Conservation (phyloP, 2,888 invertebrate genomes). For the Fragum whitleyi region DNA sequence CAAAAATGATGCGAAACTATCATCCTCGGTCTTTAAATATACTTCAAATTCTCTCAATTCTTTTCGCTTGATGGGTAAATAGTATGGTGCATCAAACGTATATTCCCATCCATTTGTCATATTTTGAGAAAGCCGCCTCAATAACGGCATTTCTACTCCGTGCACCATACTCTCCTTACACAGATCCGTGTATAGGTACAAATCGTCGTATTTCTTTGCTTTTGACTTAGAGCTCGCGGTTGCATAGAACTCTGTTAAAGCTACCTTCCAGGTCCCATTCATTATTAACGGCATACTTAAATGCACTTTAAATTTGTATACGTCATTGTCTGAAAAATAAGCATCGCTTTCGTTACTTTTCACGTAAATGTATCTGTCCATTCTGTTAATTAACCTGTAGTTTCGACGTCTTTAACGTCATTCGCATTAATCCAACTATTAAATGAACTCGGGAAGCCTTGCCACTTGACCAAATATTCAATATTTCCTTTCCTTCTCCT, state of each 20-base stretch:
- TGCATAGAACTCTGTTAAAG: slow-evolving; percentile 23
- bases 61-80: slow-evolving; percentile 28
- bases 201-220: neutral
- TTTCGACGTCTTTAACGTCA: slow-evolving; percentile 41
- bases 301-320: no score
- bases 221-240: neutral
- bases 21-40: slow-evolving; percentile 23
- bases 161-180: slow-evolving; percentile 35
- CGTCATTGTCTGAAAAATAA: slow-evolving; percentile 32
- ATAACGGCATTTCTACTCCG: slow-evolving; percentile 22
- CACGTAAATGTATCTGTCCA: slow-evolving; percentile 31
- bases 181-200: slow-evolving; percentile 30
- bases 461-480: slow-evolving; percentile 43
- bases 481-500: slow-evolving; percentile 33
- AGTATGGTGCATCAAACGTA: slow-evolving; percentile 5
- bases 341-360: slow-evolving; percentile 30
- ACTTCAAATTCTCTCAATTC: slow-evolving; percentile 32
- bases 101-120: slow-evolving; percentile 10
- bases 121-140: slow-evolving; percentile 7
- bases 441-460: slow-evolving; percentile 35
- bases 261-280: slow-evolving; percentile 29
- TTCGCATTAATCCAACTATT: no score
- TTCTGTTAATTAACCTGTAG: neutral
- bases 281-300: slow-evolving; percentile 10
- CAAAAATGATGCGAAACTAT: slow-evolving; percentile 13